A percentile compares a stretch with the other conserved stretches of the same genome.
phyloP scores from a whole-genome alignment of 2,888 invertebrate species.

The Mycalesis mineus region DNA sequence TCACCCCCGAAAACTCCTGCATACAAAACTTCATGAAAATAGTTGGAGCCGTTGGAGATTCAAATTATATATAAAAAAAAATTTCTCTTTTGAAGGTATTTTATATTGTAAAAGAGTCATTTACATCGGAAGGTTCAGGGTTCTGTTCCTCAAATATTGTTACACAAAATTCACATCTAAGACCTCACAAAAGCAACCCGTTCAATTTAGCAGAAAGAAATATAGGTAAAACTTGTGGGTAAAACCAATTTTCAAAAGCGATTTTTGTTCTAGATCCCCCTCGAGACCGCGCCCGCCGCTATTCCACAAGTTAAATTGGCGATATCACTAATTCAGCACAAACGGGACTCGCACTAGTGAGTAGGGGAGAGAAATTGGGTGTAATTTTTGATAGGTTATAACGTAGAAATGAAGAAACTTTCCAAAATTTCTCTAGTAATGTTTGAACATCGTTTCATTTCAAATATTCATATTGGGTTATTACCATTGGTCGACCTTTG shows the following conservation, averaged over 20 bases:
- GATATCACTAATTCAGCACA: conserved; percentile 23
- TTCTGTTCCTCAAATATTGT: no score
- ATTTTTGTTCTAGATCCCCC: conserved; percentile 11
- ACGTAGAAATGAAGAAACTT: background rate
- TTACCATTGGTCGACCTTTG: no score
- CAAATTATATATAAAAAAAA: no score
- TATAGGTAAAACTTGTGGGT: background rate
- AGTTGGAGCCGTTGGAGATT: no score
- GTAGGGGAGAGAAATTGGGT: conserved; percentile 14
- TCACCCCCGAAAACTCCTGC: no score
- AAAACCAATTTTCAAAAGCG: conserved; percentile 12
- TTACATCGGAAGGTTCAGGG: no score
- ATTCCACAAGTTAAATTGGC: conserved; percentile 27
- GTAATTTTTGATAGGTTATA: conserved; percentile 17
- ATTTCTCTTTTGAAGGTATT: no score
- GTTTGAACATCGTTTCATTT: background rate
- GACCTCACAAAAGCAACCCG: background rate
- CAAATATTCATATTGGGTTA: no score
- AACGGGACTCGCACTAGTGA: conserved; percentile 2
- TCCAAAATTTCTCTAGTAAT: background rate
- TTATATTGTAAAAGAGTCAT: no score
- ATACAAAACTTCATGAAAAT: no score
- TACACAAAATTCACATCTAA: no score
- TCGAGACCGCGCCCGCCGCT: conserved; percentile 9
- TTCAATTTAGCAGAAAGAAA: background rate